Evolutionary conservation across 2,113 vertebrate species (phyloP), one percentile per base, ranked within the genome.

Genomic region (Nycticryphes semicollaris): DNA sequence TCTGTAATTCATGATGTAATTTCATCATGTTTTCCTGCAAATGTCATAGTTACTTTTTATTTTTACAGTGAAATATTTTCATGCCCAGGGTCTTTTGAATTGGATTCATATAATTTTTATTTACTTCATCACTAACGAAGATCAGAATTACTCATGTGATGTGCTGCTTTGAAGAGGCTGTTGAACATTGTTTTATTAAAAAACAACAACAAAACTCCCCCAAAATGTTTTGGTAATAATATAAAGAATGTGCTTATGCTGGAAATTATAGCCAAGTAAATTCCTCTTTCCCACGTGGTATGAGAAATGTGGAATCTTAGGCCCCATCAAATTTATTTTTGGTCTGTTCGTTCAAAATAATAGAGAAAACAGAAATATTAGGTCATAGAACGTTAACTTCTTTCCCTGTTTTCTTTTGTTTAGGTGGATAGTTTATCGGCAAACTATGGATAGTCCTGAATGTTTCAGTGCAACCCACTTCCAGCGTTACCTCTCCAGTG

Each of bases 351-450:
- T 14, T 81, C 6, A 3, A 53, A 74, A 18, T 1, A 19, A 51
- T n/a, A 57, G n/a, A 23, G 30, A 10, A 10, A 57, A 9, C 15
- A 63, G 59, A 7, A 5, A 5, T 43, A 6, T 4, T 7, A 2
- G 43, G 31, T 37, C 12, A 2, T 17, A n/a, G 35, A 28, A 9
- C 3, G 2, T 22, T 57, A 48, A 18, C 14, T 50, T 8, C 21
- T 73, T 12, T 17, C 22, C 33, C 4, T 15, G 2, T 43, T 76
- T 23, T 35, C 35, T 94, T 41, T 68, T 35, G 0, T 92, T 69
- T 50, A 99, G 99, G 97, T 99, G 99, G 99, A 96, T 99, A 73
- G 97, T 99, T 41, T 99, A 99, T 94, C 96, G 98, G 6, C 98
- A 99, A 43, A 97, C 98, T 60, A 93, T 97, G 96, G 99, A 99